Base-by-base conservation (phyloP, 2,888 invertebrate species). In the Macrophya alboannulata region DNA sequence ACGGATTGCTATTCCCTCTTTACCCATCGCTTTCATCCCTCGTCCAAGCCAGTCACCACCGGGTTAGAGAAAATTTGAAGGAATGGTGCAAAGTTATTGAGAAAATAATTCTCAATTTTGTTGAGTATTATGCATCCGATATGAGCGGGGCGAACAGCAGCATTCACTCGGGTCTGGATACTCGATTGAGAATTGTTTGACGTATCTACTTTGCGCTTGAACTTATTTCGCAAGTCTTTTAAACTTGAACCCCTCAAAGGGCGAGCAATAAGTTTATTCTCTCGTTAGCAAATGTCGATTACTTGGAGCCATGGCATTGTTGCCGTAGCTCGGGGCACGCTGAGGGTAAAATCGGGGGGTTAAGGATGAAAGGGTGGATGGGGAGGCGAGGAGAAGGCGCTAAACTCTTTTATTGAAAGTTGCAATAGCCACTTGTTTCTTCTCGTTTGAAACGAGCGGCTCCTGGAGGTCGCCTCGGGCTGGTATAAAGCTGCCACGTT, bases 351-450 rank as follows among this genome's bases (percentile, higher is more conserved):
- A 62, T 21, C 25, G 8, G 9, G 37, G 37, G 68, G 37, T 12
- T 37, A 37, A 6, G 8, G 37, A 68, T 15, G 31, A 15, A 68
- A 37, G 68, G 5, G 17, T 15, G 8, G 17, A 37, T 62, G 4
- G 10, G 40, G 15, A n/a, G 3, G 51, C 4, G 55, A 40, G 15
- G 40, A 31, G 25, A 37, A 55, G 77, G 62, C 48, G 68, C 31
- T 65, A 55, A 83, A 83, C 83, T 68, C 83, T 83, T 81, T 83
- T 68, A 83, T 83, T 45, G 83, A 83, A 83, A 83, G 45, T 68
- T 71, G 83, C 68, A 68, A 83, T 31, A 48, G 48, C 71, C 68
- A 71, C 83, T 83, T 83, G 71, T 83, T 83, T 83, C 83, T 68
- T 83, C 37, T 31, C 45, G 68, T 59, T 83, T 37, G 48, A 17